phyloP scores from a whole-genome alignment of 2,888 invertebrate genomes.

The Neria commutata region DNA sequence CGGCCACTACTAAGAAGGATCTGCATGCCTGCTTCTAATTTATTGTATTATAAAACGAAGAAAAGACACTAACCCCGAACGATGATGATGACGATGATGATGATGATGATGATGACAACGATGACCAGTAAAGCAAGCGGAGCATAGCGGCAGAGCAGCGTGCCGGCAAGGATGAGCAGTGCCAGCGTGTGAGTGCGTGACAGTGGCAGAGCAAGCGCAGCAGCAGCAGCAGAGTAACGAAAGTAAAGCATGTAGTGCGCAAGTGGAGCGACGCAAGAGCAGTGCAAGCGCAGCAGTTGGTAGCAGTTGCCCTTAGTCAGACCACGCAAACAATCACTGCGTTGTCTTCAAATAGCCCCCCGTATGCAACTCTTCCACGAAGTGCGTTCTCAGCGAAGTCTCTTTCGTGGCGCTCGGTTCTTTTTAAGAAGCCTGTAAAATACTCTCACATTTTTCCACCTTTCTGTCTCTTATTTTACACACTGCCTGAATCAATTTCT shows the following conservation, averaged over 20 bases:
- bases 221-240: no score
- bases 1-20: conserved; percentile 54
- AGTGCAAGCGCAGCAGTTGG: conserved; percentile 19
- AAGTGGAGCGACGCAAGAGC: conserved; percentile 19
- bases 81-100: conserved; percentile 2
- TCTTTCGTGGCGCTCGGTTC: no score
- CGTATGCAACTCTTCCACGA: no score
- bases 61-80: not conserved
- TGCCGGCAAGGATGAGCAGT: conserved; percentile 36
- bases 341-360: no score
- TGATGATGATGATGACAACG: conserved; percentile 15
- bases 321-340: not conserved
- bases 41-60: conserved; percentile 14
- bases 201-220: no score
- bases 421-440: conserved; percentile 39
- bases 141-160: conserved; percentile 25
- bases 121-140: conserved; percentile 21
- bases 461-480: conserved; percentile 25
- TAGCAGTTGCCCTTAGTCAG: not conserved
- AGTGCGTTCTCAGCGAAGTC: no score
- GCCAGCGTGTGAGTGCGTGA: no score
- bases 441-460: conserved; percentile 39
- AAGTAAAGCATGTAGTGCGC: conserved; percentile 9
- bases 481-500: conserved; percentile 15
- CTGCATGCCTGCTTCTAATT: conserved; percentile 31